Conservation (phyloP, 2,888 invertebrate species). For the Anticlea derivata region DNA sequence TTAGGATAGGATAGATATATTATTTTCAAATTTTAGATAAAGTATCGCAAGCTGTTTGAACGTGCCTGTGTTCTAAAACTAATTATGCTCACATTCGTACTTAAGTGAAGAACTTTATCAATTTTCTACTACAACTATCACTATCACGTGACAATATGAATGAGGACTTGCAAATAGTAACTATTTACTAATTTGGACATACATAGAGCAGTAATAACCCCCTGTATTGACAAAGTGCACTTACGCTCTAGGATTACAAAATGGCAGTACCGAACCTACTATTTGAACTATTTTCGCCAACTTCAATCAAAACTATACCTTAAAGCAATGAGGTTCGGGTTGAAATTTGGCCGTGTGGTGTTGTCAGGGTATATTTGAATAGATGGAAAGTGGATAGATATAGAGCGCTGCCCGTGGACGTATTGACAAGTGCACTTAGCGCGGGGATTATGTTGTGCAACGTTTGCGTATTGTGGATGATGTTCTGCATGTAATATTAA, state of each 20-base stretch:
- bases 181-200: constrained; percentile 2
- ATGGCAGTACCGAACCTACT: constrained; percentile 59
- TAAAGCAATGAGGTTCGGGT: constrained; percentile 27
- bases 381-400: constrained; percentile 54
- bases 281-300: constrained; percentile 59
- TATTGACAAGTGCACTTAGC: constrained; percentile 77
- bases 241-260: constrained; percentile 69
- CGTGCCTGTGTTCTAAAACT: no score
- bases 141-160: no score
- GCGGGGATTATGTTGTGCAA: constrained; percentile 64
- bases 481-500: constrained; percentile 42
- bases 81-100: no score
- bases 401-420: constrained; percentile 50
- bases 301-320: constrained; percentile 30
- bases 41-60: no score
- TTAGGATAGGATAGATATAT: no score
- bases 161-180: constrained; percentile 21
- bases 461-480: constrained; percentile 41
- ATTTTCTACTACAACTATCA: no score
- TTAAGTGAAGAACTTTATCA: no score
- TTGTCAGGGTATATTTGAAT: constrained; percentile 60
- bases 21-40: no score
- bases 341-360: constrained; percentile 3
- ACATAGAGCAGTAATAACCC: constrained; percentile 47
- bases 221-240: constrained; percentile 69